Evolutionary conservation across 1,140 invertebrate genomes (phyloP), one percentile per base, ranked within the genome.

Genomic region (Ips typographus): DNA sequence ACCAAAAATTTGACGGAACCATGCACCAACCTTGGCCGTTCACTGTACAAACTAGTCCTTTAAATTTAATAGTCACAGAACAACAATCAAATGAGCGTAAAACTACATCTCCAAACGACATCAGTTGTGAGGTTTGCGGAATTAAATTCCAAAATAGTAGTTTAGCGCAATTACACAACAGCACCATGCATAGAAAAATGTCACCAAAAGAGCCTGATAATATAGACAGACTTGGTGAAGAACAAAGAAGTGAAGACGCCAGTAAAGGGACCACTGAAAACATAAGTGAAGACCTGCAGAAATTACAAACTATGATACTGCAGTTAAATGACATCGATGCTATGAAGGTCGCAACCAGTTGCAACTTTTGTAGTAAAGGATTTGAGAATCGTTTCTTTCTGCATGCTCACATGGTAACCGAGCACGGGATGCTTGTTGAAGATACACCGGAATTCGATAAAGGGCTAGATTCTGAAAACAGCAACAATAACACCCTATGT

Each of bases 241-340:
- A 80, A 78, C 49, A 79, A 77, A 44, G 73, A 80, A 67, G 81
- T 44, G 73, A 65, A 2, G 74, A 77, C 3, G 77, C 80, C 4
- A 77, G 77, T 4, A 39, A 41, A 8, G 69, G 59, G 62, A 49
- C 39, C n/a, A 36, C 69, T 5, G 88, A 89, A 42, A 84, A 85
- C 1, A 88, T 89, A 5, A 90, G 87, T 43, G 90, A 93, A 77
- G 93, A 94, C 74, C 81, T 96, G 3, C 89, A 94, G 72, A 94
- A 95, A 78, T 81, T 96, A 36, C 94, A 96, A 79, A 91, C 91
- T 0, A 96, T 96, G 94, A 92, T 96, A 72, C 85, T 93, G 57
- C 94, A 96, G 80, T 79, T 96, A 56, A 95, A 95, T 77, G 90
- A 90, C 63, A 80, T 91, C 41, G 89, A 91, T 70, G 85, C 82